A percentile compares a stretch with the other conserved stretches of the same genome.
phyloP scores from a whole-genome alignment of 1,140 invertebrate genomes.

The Drosophila ogumai region DNA sequence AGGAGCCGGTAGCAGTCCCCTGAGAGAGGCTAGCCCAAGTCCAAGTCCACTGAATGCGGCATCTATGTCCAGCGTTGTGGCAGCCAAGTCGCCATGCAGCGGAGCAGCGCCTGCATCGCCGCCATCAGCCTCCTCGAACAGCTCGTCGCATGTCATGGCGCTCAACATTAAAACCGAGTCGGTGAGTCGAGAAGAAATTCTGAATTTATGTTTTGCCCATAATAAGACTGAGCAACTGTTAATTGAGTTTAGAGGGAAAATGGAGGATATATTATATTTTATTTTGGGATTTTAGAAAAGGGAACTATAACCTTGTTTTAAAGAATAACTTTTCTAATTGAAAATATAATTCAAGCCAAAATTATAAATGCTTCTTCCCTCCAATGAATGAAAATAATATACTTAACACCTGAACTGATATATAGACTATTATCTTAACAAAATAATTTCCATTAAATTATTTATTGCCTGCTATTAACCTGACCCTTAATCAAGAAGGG shows the following conservation, averaged over 20 bases:
- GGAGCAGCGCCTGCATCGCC: slow-evolving; percentile 63
- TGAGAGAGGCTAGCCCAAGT: slow-evolving; percentile 62
- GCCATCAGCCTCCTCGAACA: slow-evolving; percentile 64
- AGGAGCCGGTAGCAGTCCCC: slow-evolving; percentile 43
- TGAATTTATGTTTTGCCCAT: slow-evolving; percentile 29
- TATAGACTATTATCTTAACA: too few relatives aligned
- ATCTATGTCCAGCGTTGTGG: slow-evolving; percentile 18
- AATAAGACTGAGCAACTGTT: slow-evolving; percentile 55
- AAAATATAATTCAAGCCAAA: too few relatives aligned
- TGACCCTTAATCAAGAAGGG: too few relatives aligned
- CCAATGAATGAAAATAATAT: too few relatives aligned
- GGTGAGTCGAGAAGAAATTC: slow-evolving; percentile 72
- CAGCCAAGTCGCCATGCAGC: slow-evolving; percentile 61
- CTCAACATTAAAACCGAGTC: slow-evolving; percentile 84
- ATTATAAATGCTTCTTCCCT: too few relatives aligned
- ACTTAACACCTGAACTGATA: too few relatives aligned
- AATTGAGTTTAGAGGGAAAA: background rate
- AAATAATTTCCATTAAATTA: too few relatives aligned
- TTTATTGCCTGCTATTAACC: too few relatives aligned
- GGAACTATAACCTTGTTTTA: too few relatives aligned
- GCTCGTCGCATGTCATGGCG: slow-evolving; percentile 71
- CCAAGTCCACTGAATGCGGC: slow-evolving; percentile 41
- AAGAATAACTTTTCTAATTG: background rate
- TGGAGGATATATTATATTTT: background rate
- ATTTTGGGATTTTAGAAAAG: background rate